These are phyloP conservation scores for Falco naumanni DNA, from an alignment of 2,797 vertebrate genomes.

Conservation along the genomic window DNA sequence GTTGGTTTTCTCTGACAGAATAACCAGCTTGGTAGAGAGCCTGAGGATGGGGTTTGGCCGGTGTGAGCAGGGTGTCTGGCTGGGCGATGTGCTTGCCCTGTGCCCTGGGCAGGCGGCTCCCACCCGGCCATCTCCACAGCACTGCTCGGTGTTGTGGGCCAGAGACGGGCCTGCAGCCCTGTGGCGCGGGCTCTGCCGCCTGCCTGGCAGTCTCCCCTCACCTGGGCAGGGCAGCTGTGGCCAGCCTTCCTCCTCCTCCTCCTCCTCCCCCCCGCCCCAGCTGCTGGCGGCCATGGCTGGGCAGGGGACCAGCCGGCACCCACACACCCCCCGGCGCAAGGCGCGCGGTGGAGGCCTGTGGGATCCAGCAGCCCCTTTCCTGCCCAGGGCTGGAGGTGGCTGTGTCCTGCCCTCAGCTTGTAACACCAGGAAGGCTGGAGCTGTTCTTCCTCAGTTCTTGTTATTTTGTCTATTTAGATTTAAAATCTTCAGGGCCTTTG, in stretches of 20 bases:
- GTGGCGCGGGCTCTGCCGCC: fast-evolving
- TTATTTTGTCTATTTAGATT: neutral
- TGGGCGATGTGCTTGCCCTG: neutral
- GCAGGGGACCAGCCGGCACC: neutral
- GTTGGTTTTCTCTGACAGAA: neutral
- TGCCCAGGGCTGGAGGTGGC: neutral
- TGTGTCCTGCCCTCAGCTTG: neutral
- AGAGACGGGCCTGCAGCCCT: neutral
- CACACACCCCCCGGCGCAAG: neutral
- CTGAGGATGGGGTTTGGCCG: neutral
- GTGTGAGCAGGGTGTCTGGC: neutral
- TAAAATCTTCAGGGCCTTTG: neutral
- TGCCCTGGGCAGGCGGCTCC: neutral
- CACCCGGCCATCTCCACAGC: fast-evolving
- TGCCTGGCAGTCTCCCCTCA: neutral
- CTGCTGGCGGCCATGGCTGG: fast-evolving
- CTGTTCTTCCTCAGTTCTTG: neutral
- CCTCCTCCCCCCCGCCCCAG: neutral
- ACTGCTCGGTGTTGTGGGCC: fast-evolving
- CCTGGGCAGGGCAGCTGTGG: neutral
- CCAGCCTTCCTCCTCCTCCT: neutral
- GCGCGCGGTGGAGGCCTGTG: fast-evolving
- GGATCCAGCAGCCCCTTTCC: neutral
- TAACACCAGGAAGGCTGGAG: neutral
- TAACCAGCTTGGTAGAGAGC: neutral